Evolutionary conservation across 2,113 vertebrate species (phyloP).

Genomic region (Festucalex cinctus): DNA sequence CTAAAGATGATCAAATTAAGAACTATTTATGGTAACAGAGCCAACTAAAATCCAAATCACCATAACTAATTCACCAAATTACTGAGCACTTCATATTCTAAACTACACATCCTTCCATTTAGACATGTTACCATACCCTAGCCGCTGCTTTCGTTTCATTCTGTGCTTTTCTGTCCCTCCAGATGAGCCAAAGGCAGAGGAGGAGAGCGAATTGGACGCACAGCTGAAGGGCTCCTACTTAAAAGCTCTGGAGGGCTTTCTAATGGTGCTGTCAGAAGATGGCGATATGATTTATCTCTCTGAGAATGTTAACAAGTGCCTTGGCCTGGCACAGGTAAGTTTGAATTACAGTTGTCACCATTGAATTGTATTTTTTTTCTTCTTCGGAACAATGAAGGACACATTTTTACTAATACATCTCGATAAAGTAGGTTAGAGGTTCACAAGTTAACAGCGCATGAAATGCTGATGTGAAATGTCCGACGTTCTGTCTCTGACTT

Average conservation of each 20-base stretch:
- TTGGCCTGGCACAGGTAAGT: slow-evolving; percentile 92
- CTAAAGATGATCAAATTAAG: too few species aligned
- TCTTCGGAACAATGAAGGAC: not conserved
- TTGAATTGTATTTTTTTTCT: not conserved
- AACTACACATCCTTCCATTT: not conserved
- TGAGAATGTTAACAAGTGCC: slow-evolving; percentile 95
- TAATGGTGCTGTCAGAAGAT: slow-evolving; percentile 95
- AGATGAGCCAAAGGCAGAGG: slow-evolving; percentile 66
- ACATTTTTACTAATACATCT: not conserved
- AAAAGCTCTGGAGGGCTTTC: slow-evolving; percentile 96
- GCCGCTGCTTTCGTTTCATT: not conserved
- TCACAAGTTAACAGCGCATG: not conserved
- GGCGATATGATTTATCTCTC: slow-evolving; percentile 97
- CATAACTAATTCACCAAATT: not conserved
- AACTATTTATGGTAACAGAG: too few species aligned
- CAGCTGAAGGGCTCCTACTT: slow-evolving; percentile 90
- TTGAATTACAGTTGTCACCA: not conserved
- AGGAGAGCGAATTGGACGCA: slow-evolving; percentile 83
- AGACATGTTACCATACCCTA: not conserved
- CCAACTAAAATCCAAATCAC: too few species aligned
- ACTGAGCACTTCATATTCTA: not conserved
- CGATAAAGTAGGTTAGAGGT: not conserved
- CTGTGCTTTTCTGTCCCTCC: slow-evolving; percentile 15
- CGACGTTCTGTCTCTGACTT: slow-evolving; percentile 23
- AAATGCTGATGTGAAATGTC: not conserved